Evolutionary conservation across 1,140 invertebrate genomes (phyloP), one percentile per base, ranked within the genome.

Genomic region (Colletes gigas): DNA sequence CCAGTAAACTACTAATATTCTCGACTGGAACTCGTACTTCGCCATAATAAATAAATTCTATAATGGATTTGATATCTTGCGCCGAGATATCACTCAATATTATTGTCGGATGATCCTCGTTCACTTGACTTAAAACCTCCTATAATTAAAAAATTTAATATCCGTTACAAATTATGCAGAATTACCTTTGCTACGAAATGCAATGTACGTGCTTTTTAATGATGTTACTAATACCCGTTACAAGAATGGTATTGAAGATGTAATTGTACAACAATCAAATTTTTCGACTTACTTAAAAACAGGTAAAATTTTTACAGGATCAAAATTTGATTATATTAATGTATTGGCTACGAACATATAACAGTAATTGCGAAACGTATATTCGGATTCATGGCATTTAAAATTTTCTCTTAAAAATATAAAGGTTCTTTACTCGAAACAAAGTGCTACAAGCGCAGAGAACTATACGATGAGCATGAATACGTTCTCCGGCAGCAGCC

Each of bases 11-110:
- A 55, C 86, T 86, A 41, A 95, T 92, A 82, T 93, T 90, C 54
- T 94, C 93, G 30, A 93, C 91, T 79, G 92, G 91, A 30, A 94
- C 91, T 80, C 90, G 90, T 1, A 95, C 91, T 91, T 95, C 94
- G 7, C 95, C 95, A 83, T 94, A 93, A 88, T 96, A 96, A 82
- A 94, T 94, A 82, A 95, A 96, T 82, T 95, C 94, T 41, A 95
- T 91, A 39, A 95, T 93, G 12, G 92, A 90, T 82, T 91, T 92
- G 41, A 95, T 87, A 88, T 94, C 94, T 62, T 93, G 86, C 66
- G 91, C 91, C 63, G 92, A 93, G 82, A 95, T 93, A 57, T 94
- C 94, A 70, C 93, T 93, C 3, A 95, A 85, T 83, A 95, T 94
- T 44, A 95, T 92, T 17, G 93, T 94, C 7, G 94, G 92, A 88